These are phyloP conservation scores for Alosa alosa DNA, from an alignment of 2,113 vertebrate species.

Conservation along the genomic window DNA sequence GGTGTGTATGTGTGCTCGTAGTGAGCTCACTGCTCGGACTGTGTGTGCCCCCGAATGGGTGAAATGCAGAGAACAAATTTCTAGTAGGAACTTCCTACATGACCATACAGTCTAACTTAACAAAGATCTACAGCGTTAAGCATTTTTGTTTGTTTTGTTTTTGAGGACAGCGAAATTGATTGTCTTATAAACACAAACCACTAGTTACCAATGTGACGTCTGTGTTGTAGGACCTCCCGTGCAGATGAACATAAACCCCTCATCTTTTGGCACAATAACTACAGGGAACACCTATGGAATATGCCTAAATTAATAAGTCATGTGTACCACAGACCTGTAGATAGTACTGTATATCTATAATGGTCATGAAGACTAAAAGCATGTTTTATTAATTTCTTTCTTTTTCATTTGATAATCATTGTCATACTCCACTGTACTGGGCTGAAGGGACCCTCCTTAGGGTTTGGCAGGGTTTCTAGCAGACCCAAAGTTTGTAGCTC, in stretches of 20 bases:
- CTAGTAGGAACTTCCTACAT: no score
- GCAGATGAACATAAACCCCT: background rate
- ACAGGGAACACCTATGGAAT: background rate
- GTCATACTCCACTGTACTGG: constrained; percentile 11
- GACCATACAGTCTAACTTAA: no score
- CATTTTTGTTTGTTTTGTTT: background rate
- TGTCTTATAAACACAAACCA: background rate
- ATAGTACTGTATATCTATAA: background rate
- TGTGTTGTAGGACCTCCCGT: background rate
- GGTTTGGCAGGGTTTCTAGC: background rate
- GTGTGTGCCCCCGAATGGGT: no score
- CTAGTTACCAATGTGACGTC: background rate
- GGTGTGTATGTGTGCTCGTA: no score
- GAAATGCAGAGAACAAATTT: no score
- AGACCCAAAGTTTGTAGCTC: background rate
- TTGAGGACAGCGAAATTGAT: constrained; percentile 10
- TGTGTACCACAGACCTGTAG: background rate
- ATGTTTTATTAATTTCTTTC: background rate
- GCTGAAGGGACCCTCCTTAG: background rate
- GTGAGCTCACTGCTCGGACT: no score
- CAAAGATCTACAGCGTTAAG: background rate
- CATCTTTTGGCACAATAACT: background rate
- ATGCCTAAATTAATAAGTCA: background rate
- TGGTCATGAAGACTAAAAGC: background rate
- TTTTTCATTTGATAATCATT: background rate